These are phyloP conservation scores for Montipora foliosa DNA, from an alignment of 64 coral and sea anemone species.

Conservation along the genomic window DNA sequence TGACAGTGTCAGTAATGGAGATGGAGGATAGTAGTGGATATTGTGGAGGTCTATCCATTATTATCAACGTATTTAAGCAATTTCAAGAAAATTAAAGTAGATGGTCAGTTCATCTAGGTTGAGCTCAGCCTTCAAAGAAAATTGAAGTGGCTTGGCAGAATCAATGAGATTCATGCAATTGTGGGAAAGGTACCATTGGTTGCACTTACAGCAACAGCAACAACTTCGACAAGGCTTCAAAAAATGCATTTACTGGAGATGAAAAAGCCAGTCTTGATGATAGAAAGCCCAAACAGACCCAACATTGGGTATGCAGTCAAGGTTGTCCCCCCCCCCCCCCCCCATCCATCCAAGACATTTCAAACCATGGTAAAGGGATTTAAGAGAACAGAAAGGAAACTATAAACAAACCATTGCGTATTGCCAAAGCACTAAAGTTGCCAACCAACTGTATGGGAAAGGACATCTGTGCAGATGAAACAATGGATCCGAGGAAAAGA, in stretches of 20 bases:
- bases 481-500: too few relatives aligned
- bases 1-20: too few relatives aligned
- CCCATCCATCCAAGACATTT: slow-evolving; percentile 33
- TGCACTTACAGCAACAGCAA: slow-evolving; percentile 61
- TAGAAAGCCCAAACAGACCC: slow-evolving; percentile 4
- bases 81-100: too few relatives aligned
- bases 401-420: slow-evolving; percentile 25
- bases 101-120: too few relatives aligned
- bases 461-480: slow-evolving; percentile 26
- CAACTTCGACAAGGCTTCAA: slow-evolving; percentile 36
- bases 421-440: slow-evolving; percentile 48
- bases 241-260: slow-evolving; percentile 38
- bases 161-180: slow-evolving; percentile 54
- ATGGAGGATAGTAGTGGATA: too few relatives aligned
- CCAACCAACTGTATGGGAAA: slow-evolving; percentile 1
- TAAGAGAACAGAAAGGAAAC: slow-evolving; percentile 17
- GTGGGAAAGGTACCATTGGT: slow-evolving; percentile 16
- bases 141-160: slow-evolving; percentile 45
- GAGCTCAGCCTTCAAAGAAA: slow-evolving; percentile 16
- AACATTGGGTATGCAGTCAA: slow-evolving; percentile 48
- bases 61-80: too few relatives aligned
- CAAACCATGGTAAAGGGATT: slow-evolving; percentile 7
- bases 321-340: not conserved
- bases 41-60: too few relatives aligned
- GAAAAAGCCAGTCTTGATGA: not conserved